Base-by-base conservation (phyloP, 1,140 invertebrate genomes). In the Drosophila gunungcola region DNA sequence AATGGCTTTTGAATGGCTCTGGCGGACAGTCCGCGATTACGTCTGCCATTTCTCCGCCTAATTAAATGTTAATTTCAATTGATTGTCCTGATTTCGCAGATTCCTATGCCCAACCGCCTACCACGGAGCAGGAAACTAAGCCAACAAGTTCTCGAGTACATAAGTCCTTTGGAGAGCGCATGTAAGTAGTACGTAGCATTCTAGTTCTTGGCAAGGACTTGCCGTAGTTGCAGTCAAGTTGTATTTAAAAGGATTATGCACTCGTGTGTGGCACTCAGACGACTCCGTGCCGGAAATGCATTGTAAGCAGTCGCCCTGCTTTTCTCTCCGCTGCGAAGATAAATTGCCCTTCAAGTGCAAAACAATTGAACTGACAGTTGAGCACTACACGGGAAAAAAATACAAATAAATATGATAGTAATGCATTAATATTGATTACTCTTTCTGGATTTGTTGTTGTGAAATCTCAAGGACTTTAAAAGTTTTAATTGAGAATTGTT, bases 191-290 rank as follows among this genome's bases (percentile, higher is more conserved):
- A 32, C 5, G 51, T 74, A 41, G 39, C 48, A 49, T 51, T 76
- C 45, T 58, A 55, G 70, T 57, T 76, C 56, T 76, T 67, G 60
- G 39, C 73, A 76, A 68, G 52, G 49, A 68, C 36, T 68, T 73
- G 62, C 63, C 80, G 62, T 68, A 75, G 78, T 57, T 51, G 46
- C 63, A 68, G 64, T 68, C 64, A 74, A 78, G 45, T 74, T 88
- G 68, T 82, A 82, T 82, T 86, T 86, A 89, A 83, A 88, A 83
- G 84, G 84, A 88, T 88, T 88, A 89, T 76, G 75, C 84, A 80
- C 83, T 86, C 56, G 75, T 83, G 76, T 80, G 73, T 68, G 60
- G 52, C 73, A 55, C 63, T 69, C 84, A 38, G 73, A 69, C 77
- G 32, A 41, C 49, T 49, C 65, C 34, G 43, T 51, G 49, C 79